These are phyloP conservation scores for Chymomyza amoena DNA, from an alignment of 2,888 invertebrate species.

Conservation along the genomic window DNA sequence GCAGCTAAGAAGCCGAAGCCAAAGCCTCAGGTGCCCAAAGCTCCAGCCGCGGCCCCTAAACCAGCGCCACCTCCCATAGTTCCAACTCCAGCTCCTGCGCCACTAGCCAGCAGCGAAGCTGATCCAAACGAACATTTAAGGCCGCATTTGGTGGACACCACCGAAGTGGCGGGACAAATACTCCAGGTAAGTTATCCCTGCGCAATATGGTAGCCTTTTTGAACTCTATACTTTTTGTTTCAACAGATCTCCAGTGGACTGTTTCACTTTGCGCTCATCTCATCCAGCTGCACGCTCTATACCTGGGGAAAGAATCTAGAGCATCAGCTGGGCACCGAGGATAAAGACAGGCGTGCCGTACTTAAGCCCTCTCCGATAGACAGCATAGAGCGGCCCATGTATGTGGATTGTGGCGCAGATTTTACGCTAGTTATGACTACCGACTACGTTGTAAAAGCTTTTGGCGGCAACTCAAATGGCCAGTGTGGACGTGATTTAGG, in stretches of 20 bases:
- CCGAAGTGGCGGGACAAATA: conserved; percentile 82
- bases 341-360: conserved; percentile 76
- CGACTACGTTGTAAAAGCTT: conserved; percentile 77
- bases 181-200: conserved; percentile 80
- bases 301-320: conserved; percentile 94
- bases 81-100: conserved; percentile 12
- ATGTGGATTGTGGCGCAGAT: conserved; percentile 78
- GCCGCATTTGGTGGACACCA: conserved; percentile 83
- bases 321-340: conserved; percentile 87
- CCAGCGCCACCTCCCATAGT: conserved; percentile 1
- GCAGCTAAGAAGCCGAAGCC: background rate
- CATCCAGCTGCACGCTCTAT: conserved; percentile 85
- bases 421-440: conserved; percentile 78
- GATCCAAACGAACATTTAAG: conserved; percentile 80
- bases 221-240: background rate
- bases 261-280: conserved; percentile 89
- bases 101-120: conserved; percentile 40
- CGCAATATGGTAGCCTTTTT: conserved; percentile 1
- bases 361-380: conserved; percentile 75
- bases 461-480: conserved; percentile 78
- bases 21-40: background rate
- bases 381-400: conserved; percentile 75
- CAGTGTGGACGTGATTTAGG: conserved; percentile 78
- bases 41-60: background rate
- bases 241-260: conserved; percentile 85